Percentiles rank a stretch among this genome's conserved stretches.
Conservation (phyloP, 1,140 invertebrate species). For the Drosophila mauritiana region DNA sequence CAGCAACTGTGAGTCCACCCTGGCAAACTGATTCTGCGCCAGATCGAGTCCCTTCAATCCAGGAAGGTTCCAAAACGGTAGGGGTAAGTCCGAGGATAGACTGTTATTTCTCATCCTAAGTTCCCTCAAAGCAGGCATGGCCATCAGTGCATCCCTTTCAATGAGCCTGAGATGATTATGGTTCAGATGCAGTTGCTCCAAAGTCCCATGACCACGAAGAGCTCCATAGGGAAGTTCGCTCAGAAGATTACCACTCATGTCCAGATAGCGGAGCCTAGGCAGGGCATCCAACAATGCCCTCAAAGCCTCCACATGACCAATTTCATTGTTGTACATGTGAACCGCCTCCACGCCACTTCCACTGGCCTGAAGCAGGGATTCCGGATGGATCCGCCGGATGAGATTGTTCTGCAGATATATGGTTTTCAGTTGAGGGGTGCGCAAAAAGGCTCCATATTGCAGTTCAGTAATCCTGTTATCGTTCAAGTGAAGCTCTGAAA, state of each 20-base stretch:
- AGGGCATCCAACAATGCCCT: conserved; percentile 90
- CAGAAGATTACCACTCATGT: conserved; percentile 91
- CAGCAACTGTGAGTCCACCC: conserved; percentile 89
- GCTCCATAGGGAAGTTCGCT: conserved; percentile 90
- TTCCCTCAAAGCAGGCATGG: conserved; percentile 92
- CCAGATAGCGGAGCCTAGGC: conserved; percentile 90
- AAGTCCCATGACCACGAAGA: conserved; percentile 90
- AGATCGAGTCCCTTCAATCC: conserved; percentile 92
- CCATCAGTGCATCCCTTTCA: conserved; percentile 90
- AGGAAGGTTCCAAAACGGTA: conserved; percentile 92
- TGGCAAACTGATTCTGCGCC: conserved; percentile 90
- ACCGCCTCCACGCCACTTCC: conserved; percentile 90
- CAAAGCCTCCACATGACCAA: conserved; percentile 89
- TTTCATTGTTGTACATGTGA: conserved; percentile 90
- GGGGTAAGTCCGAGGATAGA: conserved; percentile 87
- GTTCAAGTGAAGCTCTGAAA: conserved; percentile 89
- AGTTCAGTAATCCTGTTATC: conserved; percentile 91
- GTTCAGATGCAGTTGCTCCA: conserved; percentile 92
- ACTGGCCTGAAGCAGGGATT: conserved; percentile 90
- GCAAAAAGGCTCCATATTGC: conserved; percentile 91
- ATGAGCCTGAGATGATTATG: conserved; percentile 91
- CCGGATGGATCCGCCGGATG: conserved; percentile 91
- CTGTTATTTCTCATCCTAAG: conserved; percentile 92
- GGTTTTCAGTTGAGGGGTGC: conserved; percentile 89
- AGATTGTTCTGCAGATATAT: conserved; percentile 92